Conservation (phyloP, 2,113 vertebrate genomes). For the Danio rerio region DNA sequence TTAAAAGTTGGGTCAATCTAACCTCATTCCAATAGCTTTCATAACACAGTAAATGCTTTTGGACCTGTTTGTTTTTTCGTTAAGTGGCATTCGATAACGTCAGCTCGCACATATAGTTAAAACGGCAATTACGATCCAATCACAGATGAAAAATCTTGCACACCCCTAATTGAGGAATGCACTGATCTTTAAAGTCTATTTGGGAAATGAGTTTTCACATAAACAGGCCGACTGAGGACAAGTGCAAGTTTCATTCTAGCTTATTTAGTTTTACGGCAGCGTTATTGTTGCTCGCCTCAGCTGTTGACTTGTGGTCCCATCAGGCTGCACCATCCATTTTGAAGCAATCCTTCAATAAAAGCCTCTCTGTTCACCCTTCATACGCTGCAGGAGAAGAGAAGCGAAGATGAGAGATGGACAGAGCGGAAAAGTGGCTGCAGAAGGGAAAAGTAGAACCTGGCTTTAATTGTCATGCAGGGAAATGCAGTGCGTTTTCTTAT, state of each 20-base stretch:
- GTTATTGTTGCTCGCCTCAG: conserved; percentile 65
- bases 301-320: conserved; percentile 65
- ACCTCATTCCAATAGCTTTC: too few relatives aligned
- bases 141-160: too few relatives aligned
- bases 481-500: conserved; percentile 74
- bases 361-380: conserved; percentile 46
- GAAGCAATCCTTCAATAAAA: conserved; percentile 55
- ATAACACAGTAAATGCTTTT: too few relatives aligned
- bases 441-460: conserved; percentile 44
- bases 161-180: not conserved
- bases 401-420: not conserved
- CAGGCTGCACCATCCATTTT: conserved; percentile 65
- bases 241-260: conserved; percentile 11
- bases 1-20: too few relatives aligned
- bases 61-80: too few relatives aligned
- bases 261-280: conserved; percentile 65
- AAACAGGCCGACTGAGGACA: not conserved
- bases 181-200: not conserved
- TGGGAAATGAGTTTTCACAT: not conserved
- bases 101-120: too few relatives aligned
- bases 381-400: conserved; percentile 40
- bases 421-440: not conserved
- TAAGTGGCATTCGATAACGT: too few relatives aligned
- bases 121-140: too few relatives aligned
- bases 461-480: conserved; percentile 72